Conservation (phyloP, 2,797 vertebrate genomes). For the Anas georgica region DNA sequence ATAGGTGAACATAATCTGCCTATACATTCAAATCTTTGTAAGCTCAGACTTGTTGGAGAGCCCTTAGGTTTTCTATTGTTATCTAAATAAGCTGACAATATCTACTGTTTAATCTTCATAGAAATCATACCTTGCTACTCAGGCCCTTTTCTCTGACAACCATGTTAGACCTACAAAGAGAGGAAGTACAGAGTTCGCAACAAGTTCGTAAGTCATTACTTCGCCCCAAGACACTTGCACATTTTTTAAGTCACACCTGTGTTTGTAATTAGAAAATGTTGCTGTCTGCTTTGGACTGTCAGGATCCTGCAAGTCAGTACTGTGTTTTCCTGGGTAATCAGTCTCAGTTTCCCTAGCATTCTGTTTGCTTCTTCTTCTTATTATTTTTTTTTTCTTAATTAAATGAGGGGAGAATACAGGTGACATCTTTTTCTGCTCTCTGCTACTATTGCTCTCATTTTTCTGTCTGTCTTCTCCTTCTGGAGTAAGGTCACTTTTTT, state of each 20-base stretch:
- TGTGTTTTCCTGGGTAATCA: background rate
- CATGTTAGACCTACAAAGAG: background rate
- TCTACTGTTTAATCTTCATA: slow-evolving; percentile 55
- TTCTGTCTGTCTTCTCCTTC: background rate
- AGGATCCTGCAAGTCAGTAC: background rate
- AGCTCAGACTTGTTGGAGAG: slow-evolving; percentile 50
- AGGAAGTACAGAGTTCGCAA: slow-evolving; percentile 58
- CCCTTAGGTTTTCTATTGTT: slow-evolving; percentile 53
- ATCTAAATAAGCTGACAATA: slow-evolving; percentile 54
- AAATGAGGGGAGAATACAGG: background rate
- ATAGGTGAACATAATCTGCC: background rate
- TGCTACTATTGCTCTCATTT: background rate
- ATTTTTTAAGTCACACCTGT: slow-evolving; percentile 50
- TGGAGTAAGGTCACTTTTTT: background rate
- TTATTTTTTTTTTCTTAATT: background rate
- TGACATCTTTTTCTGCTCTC: background rate
- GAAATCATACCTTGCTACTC: slow-evolving; percentile 28
- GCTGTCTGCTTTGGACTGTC: background rate
- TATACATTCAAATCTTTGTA: background rate
- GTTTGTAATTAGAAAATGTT: background rate
- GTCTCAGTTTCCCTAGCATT: background rate
- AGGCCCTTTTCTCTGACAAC: slow-evolving; percentile 42
- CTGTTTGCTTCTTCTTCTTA: background rate
- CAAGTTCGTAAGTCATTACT: slow-evolving; percentile 24
- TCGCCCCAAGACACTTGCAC: slow-evolving; percentile 43